These are phyloP conservation scores for Takifugu ocellatus DNA, from an alignment of 2,797 vertebrate species.

Conservation along the genomic window DNA sequence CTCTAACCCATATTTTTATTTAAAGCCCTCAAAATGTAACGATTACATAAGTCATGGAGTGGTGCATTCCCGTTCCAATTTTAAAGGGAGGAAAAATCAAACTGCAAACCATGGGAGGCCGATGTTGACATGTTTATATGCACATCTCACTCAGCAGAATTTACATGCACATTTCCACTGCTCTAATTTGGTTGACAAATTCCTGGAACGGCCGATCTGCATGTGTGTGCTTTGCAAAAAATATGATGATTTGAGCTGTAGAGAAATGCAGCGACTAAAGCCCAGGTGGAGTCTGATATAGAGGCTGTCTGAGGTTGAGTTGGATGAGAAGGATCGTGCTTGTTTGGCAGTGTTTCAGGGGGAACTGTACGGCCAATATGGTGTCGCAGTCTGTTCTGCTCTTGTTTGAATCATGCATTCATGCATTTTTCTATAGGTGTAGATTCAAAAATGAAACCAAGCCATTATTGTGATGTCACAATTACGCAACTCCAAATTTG, in stretches of 20 bases:
- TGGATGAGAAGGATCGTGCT: conserved; percentile 22
- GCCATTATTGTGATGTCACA: too few species aligned
- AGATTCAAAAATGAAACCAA: too few species aligned
- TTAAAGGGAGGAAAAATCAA: conserved; percentile 1
- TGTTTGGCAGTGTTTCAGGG: conserved; percentile 35
- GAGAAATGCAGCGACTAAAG: conserved; percentile 6
- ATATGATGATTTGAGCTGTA: conserved; percentile 4
- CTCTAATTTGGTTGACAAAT: conserved; percentile 48
- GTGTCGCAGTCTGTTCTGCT: conserved; percentile 36
- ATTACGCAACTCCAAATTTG: neutral
- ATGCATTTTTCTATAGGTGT: neutral
- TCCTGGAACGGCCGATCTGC: neutral
- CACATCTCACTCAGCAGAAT: conserved; percentile 7
- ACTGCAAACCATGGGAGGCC: conserved; percentile 61
- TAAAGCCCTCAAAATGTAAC: conserved; percentile 45
- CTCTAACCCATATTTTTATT: conserved; percentile 13
- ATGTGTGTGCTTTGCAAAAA: neutral
- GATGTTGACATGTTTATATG: conserved; percentile 11
- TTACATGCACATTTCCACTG: neutral
- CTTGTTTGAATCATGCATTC: conserved; percentile 15
- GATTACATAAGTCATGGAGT: conserved; percentile 66
- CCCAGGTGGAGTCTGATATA: conserved; percentile 5
- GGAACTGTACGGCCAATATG: conserved; percentile 25
- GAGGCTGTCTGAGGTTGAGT: conserved; percentile 13
- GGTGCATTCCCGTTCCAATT: conserved; percentile 62